These are phyloP conservation scores for Listronotus oregonensis DNA, from an alignment of 1,140 invertebrate genomes.

Conservation along the genomic window DNA sequence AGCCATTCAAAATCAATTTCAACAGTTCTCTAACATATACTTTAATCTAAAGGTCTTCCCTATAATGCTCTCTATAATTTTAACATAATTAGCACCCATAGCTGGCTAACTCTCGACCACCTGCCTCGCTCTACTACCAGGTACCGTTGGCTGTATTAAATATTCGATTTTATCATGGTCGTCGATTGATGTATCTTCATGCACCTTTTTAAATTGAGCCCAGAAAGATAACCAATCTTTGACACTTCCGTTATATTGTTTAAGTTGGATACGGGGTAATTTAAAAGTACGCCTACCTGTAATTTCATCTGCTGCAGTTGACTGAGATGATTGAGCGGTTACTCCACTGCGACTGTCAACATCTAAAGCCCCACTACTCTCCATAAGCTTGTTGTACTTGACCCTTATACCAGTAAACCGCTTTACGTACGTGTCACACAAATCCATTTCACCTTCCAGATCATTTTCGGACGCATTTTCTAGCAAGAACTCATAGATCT, in stretches of 20 bases:
- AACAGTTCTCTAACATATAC: too few species aligned
- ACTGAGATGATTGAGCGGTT: neutral
- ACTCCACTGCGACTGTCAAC: neutral
- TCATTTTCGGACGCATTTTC: neutral
- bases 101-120: too few species aligned
- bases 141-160: too few species aligned
- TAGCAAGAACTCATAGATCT: conserved; percentile 1
- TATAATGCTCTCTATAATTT: too few species aligned
- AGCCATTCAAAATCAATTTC: too few species aligned
- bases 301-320: neutral
- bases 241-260: conserved; percentile 49
- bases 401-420: neutral
- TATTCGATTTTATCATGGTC: too few species aligned
- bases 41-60: too few species aligned
- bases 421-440: conserved; percentile 1
- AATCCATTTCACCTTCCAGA: neutral
- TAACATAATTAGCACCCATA: too few species aligned
- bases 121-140: too few species aligned
- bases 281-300: conserved; percentile 31
- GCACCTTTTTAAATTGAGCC: too few species aligned
- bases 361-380: neutral
- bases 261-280: conserved; percentile 48
- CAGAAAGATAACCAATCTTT: conserved; percentile 54
- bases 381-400: neutral
- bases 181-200: too few species aligned